A percentile compares a stretch with the other conserved stretches of the same genome.
These are phyloP conservation scores for Herpetotheres cachinnans DNA, from an alignment of 2,113 vertebrate species.

Conservation along the genomic window DNA sequence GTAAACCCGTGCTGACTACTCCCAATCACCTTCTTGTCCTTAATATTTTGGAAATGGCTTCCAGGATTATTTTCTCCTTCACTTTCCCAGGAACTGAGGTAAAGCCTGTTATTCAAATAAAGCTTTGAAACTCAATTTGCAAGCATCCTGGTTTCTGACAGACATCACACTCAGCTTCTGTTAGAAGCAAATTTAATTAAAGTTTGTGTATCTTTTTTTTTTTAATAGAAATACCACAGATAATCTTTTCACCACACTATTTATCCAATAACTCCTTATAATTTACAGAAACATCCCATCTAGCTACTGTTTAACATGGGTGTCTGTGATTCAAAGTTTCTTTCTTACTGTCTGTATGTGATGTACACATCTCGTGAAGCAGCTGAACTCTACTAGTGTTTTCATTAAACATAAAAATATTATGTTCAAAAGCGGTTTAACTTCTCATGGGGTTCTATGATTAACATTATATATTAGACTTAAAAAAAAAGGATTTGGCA, in stretches of 20 bases:
- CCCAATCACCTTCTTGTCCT: neutral
- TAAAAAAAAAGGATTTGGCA: neutral
- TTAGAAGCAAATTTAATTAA: neutral
- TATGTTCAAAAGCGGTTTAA: neutral
- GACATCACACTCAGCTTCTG: neutral
- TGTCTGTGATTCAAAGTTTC: neutral
- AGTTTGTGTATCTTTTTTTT: neutral
- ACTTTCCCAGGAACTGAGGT: neutral
- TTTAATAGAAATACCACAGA: neutral
- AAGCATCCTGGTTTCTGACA: neutral
- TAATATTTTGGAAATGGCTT: neutral
- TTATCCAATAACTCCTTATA: neutral
- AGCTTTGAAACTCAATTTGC: neutral
- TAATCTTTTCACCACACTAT: neutral
- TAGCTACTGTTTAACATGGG: neutral
- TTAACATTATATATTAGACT: neutral
- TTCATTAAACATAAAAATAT: neutral
- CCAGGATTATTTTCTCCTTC: neutral
- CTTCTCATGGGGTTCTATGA: neutral
- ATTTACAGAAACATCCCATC: neutral
- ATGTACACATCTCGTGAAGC: neutral
- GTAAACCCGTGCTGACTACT: neutral
- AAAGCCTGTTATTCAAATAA: neutral
- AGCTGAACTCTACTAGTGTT: neutral
- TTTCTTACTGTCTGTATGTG: neutral